Base-by-base conservation (phyloP, 2,888 invertebrate genomes). In the Amphipyra tragopoginis region DNA sequence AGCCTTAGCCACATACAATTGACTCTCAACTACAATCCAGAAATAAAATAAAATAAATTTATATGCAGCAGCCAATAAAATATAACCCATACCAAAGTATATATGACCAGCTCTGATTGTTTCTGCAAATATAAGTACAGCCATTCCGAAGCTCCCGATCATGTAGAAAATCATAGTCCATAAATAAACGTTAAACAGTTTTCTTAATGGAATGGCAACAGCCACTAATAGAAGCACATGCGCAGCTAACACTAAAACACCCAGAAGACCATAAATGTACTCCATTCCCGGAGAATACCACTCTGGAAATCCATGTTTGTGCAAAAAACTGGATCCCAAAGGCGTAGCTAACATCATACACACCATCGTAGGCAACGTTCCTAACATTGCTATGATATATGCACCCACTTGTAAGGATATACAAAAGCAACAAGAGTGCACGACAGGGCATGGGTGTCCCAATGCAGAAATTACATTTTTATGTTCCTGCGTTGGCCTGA, bases 11-110 rank as follows among this genome's bases (percentile, higher is more conserved):
- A 45, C 36, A 57, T 62, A 69, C 40, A 80, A 58, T 45, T 73
- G 64, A 65, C 85, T 86, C 47, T 80, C 76, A 42, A 85, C 77
- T 33, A 85, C 64, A 55, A 86, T 68, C 86, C 86, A 85, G 71
- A 84, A 86, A 64, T 86, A 86, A 5, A 80, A 36, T 42, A 81
- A 67, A 43, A 83, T 39, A 26, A 71, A 13, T 11, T 68, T 66
- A 56, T 81, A 75, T 0, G 75, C 7, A 45, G 57, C 11, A 34
- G 66, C 71, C 11, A 80, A n/a, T 9, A 72, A 11, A 48, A 83
- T 29, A 60, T 72, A 83, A 48, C 29, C 0, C 9, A 63, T 6
- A 3, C 77, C 83, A 68, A 83, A 84, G n/a, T 14, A 8, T 6
- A 54, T 5, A 39, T 78, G 38, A 14, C 65, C 62, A 13, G 21